Evolutionary conservation across 92 coral and sea anemone species (phyloP).

Genomic region (Porites evermanni): DNA sequence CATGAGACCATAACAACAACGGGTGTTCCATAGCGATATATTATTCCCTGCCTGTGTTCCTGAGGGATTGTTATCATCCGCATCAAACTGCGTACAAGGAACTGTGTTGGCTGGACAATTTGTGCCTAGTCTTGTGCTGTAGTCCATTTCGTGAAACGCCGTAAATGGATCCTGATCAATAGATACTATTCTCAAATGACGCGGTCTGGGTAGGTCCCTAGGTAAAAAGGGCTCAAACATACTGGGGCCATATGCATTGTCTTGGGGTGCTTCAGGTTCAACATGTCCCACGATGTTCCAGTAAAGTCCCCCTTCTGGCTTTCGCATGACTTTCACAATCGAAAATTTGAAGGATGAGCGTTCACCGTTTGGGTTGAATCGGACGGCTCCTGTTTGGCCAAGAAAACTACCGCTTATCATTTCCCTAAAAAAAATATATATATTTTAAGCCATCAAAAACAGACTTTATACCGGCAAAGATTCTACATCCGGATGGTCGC

Average conservation of each 20-base stretch:
- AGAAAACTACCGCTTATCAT: slow-evolving; percentile 27
- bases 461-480: too few species aligned
- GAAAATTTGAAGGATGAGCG: slow-evolving; percentile 61
- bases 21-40: background rate
- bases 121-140: slow-evolving; percentile 77
- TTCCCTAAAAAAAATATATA: slow-evolving; percentile 38
- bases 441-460: too few species aligned
- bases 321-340: slow-evolving; percentile 46
- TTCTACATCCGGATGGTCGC: too few species aligned
- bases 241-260: slow-evolving; percentile 27
- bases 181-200: slow-evolving; percentile 78
- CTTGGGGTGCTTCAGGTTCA: slow-evolving; percentile 14
- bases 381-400: slow-evolving; percentile 80
- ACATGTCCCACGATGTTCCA: slow-evolving; percentile 72
- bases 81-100: slow-evolving; percentile 54
- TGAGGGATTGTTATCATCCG: background rate
- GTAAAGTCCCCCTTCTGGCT: slow-evolving; percentile 31
- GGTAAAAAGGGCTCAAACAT: slow-evolving; percentile 72
- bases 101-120: slow-evolving; percentile 68
- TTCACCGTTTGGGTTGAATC: slow-evolving; percentile 65
- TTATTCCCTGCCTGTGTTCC: background rate
- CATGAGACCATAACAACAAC: slow-evolving; percentile 82
- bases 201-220: slow-evolving; percentile 73
- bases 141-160: slow-evolving; percentile 60
- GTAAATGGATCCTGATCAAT: slow-evolving; percentile 82